These are phyloP conservation scores for Listronotus oregonensis DNA, from an alignment of 1,140 invertebrate genomes.

Conservation along the genomic window DNA sequence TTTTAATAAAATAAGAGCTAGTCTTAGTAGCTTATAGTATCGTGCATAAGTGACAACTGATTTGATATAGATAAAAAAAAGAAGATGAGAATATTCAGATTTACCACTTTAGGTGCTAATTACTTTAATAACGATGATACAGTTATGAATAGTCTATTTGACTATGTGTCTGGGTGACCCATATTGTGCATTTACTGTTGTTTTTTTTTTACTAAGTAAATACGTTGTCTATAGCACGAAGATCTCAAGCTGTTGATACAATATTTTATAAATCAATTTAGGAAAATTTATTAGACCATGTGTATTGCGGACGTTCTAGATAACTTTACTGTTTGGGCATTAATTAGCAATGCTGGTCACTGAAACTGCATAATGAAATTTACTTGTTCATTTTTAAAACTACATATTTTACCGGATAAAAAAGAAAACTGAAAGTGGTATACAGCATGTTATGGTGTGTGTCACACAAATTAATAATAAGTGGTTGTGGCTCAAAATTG, in stretches of 20 bases:
- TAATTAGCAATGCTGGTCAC: no score
- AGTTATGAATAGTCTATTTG: slow-evolving; percentile 41
- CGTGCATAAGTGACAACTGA: slow-evolving; percentile 19
- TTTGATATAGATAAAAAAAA: slow-evolving; percentile 28
- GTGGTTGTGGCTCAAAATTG: no score
- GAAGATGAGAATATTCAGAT: slow-evolving; percentile 37
- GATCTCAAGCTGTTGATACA: neutral
- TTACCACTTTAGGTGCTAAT: slow-evolving; percentile 46
- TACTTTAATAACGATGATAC: slow-evolving; percentile 44
- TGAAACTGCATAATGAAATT: no score
- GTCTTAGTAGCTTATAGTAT: neutral
- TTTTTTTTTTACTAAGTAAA: slow-evolving; percentile 31
- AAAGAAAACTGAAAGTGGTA: no score
- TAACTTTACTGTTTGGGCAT: neutral
- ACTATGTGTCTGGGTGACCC: slow-evolving; percentile 25
- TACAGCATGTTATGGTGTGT: no score
- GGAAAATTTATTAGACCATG: slow-evolving; percentile 24
- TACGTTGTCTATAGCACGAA: slow-evolving; percentile 13
- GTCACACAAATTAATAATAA: no score
- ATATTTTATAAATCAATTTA: slow-evolving; percentile 8
- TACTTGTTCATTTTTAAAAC: no score
- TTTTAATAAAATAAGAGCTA: slow-evolving; percentile 3
- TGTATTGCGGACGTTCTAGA: slow-evolving; percentile 3
- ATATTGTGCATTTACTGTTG: slow-evolving; percentile 28
- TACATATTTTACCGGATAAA: no score